Evolutionary conservation across 2,797 vertebrate species (phyloP), one percentile per base, ranked within the genome.

Genomic region (Acipenser oxyrinchus): DNA sequence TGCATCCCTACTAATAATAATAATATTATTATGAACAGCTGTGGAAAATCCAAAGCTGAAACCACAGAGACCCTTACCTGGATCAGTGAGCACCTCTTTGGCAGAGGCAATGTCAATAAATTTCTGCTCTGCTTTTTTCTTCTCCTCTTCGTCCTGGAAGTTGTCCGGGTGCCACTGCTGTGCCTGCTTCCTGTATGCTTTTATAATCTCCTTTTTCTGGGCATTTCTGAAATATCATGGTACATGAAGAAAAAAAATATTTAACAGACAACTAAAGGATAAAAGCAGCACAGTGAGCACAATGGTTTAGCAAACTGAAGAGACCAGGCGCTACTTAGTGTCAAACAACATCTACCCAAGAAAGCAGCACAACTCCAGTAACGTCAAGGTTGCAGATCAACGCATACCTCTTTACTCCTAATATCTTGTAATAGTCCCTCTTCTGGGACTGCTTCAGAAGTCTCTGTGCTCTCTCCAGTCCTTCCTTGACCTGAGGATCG

Each of bases 121-220:
- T 84, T 93, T 98, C 76, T 96, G 97, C 84, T 99, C 96, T 0
- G 97, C 96, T 73, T 84, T 89, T 75, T 97, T 97, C 87, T 99
- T 99, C 68, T 97, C 94, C 69, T 92, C 93, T 48, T 92, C 86
- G 71, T 94, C 89, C 81, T 94, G 93, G 82, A 98, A 99, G 81
- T 99, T 99, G 86, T 99, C 97, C 0, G 96, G 97, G 64, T 98
- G 97, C 97, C 96, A 99, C 81, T 94, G 94, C 76, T 94, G 87
- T 8, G 97, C 97, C 79, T 96, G 76, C 74, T 97, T 99, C 83
- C 97, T 90, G 76, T 99, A 99, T 10, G 97, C 97, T 87, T 91
- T 97, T 78, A 97, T 90, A 60, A 99, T 99, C 86, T 98, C 97
- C 78, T 94, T 96, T 75, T 99, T 99, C 86, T 96, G 93, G 53